Percentiles rank a stretch among this genome's conserved stretches.
Evolutionary conservation across 2,888 invertebrate genomes (phyloP).

Genomic region (Heliothis peltigera): DNA sequence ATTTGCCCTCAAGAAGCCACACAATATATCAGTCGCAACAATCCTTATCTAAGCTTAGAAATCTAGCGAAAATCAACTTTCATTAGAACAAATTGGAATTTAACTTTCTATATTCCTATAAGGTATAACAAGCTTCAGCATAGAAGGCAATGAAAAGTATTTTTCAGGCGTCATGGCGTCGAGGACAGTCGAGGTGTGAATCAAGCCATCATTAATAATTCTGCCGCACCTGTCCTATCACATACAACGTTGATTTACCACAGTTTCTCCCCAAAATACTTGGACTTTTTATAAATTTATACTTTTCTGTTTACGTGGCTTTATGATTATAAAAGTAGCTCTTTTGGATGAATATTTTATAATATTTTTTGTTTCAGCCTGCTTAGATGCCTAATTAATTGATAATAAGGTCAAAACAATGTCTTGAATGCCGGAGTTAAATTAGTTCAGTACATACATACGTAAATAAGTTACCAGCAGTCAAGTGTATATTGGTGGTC

Average conservation of each 20-base stretch:
- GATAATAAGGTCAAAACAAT: not conserved
- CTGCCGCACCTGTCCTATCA: constrained; percentile 75
- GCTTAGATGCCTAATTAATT: too few species aligned
- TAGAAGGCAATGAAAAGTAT: constrained; percentile 37
- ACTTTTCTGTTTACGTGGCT: not conserved
- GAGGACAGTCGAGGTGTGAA: constrained; percentile 67
- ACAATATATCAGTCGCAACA: too few species aligned
- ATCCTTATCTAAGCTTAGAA: too few species aligned
- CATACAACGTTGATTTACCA: constrained; percentile 66
- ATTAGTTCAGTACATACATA: not conserved
- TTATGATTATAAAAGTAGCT: too few species aligned
- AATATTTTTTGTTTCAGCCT: too few species aligned
- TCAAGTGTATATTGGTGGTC: not conserved
- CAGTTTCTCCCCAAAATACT: constrained; percentile 38
- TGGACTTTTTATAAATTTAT: constrained; percentile 14
- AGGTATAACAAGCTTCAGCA: constrained; percentile 26
- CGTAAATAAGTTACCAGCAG: too few species aligned
- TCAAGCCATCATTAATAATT: constrained; percentile 78
- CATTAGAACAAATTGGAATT: not conserved
- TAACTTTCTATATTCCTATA: constrained; percentile 4
- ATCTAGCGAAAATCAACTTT: not conserved
- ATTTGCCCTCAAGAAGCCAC: not conserved
- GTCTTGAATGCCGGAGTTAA: not conserved
- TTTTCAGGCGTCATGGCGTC: constrained; percentile 46
- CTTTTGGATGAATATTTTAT: too few species aligned